Evolutionary conservation across 2,888 invertebrate species (phyloP).

Genomic region (Odontocolon sp.): DNA sequence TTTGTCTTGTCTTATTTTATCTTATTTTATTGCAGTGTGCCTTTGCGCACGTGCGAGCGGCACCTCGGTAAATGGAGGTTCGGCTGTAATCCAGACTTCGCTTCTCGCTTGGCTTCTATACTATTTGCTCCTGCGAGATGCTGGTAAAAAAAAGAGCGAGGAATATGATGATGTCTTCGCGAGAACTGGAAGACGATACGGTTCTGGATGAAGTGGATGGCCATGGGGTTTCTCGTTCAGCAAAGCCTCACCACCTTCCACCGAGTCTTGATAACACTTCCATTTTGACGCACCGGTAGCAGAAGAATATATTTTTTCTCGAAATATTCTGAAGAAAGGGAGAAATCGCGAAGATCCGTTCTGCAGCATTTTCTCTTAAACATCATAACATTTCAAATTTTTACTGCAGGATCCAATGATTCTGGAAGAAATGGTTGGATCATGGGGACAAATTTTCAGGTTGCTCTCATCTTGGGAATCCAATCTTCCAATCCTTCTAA

Average conservation of each 20-base stretch:
- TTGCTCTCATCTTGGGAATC: background rate
- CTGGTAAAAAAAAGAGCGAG: slow-evolving; percentile 37
- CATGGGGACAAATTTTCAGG: too few relatives aligned
- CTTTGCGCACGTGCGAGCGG: slow-evolving; percentile 74
- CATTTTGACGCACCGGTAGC: too few relatives aligned
- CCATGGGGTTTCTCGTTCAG: background rate
- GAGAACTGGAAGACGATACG: background rate
- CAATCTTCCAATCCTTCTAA: background rate
- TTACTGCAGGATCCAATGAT: too few relatives aligned
- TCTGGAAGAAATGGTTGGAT: too few relatives aligned
- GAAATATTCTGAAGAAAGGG: too few relatives aligned
- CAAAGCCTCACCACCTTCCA: background rate
- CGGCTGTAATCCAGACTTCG: slow-evolving; percentile 16
- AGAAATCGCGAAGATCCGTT: too few relatives aligned
- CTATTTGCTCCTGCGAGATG: slow-evolving; percentile 16
- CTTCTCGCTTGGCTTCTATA: background rate
- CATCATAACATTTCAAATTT: too few relatives aligned
- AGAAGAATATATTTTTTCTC: too few relatives aligned
- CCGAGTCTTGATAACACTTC: background rate
- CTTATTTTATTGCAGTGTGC: slow-evolving; percentile 51
- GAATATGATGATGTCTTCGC: slow-evolving; percentile 27
- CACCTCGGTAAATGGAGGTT: slow-evolving; percentile 70
- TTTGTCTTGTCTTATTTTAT: slow-evolving; percentile 44
- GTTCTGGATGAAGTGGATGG: background rate
- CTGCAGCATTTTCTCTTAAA: too few relatives aligned